These are phyloP conservation scores for Triplophysa dalaica DNA, from an alignment of 2,113 vertebrate genomes.

Conservation along the genomic window DNA sequence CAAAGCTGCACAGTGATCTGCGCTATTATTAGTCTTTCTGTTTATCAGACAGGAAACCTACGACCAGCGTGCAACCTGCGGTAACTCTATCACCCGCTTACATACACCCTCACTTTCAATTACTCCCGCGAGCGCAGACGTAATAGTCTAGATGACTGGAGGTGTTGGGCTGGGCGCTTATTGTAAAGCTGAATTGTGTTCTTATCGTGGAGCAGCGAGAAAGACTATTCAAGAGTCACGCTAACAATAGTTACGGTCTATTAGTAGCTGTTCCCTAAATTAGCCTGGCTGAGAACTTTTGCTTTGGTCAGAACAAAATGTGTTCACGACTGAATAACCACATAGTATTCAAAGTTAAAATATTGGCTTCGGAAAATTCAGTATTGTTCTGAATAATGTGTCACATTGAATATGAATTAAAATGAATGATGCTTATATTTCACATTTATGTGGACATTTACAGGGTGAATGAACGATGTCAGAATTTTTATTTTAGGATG, in stretches of 20 bases:
- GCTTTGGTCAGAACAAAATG: not conserved
- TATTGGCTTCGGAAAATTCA: too few species aligned
- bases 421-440: too few species aligned
- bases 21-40: constrained; percentile 53
- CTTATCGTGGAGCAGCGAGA: constrained; percentile 37
- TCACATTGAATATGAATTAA: too few species aligned
- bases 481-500: too few species aligned
- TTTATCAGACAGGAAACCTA: constrained; percentile 57
- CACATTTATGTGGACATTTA: too few species aligned
- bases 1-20: constrained; percentile 32
- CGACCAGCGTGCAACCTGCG: constrained; percentile 27
- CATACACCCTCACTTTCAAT: constrained; percentile 40
- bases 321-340: too few species aligned
- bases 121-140: constrained; percentile 28
- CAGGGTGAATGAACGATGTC: too few species aligned
- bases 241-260: constrained; percentile 47
- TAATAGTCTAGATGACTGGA: constrained; percentile 34
- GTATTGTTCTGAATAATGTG: too few species aligned
- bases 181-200: constrained; percentile 33
- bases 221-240: constrained; percentile 19
- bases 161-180: constrained; percentile 52
- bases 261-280: not conserved
- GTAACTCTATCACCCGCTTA: constrained; percentile 42
- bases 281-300: constrained; percentile 34
- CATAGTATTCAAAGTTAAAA: too few species aligned